phyloP scores from a whole-genome alignment of 53 echinoderm and acorn worm species.

The Crossaster papposus region DNA sequence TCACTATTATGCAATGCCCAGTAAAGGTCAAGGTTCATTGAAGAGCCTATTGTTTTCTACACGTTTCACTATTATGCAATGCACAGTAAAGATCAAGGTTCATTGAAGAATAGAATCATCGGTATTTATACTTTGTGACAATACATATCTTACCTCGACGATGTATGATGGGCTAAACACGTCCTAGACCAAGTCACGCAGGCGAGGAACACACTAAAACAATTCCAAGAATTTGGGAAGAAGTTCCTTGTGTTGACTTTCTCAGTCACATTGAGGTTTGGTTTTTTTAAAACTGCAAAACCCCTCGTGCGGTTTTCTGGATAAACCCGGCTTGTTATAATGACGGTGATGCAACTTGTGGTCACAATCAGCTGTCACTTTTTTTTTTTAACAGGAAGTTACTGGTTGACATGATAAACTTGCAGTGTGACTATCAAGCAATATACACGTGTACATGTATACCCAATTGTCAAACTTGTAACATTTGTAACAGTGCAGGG shows the following conservation, averaged over 20 bases:
- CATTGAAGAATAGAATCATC: no score
- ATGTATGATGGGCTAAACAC: not conserved
- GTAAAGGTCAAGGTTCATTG: no score
- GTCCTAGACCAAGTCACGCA: not conserved
- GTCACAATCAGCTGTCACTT: slow-evolving; percentile 39
- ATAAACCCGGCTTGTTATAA: slow-evolving; percentile 32
- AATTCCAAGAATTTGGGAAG: slow-evolving; percentile 20
- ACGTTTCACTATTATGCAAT: no score
- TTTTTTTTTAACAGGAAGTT: slow-evolving; percentile 4
- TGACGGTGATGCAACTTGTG: not conserved
- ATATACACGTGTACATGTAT: no score
- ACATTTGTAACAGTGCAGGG: not conserved
- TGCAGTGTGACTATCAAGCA: not conserved
- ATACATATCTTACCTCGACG: not conserved
- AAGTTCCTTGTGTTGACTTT: slow-evolving; percentile 1
- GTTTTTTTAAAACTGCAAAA: no score
- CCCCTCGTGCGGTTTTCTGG: not conserved
- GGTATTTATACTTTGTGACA: no score
- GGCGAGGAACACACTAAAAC: not conserved
- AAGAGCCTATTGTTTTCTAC: no score
- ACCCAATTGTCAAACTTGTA: not conserved
- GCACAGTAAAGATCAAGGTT: no score
- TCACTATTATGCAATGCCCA: no score
- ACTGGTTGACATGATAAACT: not conserved
- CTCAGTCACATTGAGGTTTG: not conserved